Conservation (phyloP, 2,113 vertebrate genomes). For the human (Homo sapiens) region DNA sequence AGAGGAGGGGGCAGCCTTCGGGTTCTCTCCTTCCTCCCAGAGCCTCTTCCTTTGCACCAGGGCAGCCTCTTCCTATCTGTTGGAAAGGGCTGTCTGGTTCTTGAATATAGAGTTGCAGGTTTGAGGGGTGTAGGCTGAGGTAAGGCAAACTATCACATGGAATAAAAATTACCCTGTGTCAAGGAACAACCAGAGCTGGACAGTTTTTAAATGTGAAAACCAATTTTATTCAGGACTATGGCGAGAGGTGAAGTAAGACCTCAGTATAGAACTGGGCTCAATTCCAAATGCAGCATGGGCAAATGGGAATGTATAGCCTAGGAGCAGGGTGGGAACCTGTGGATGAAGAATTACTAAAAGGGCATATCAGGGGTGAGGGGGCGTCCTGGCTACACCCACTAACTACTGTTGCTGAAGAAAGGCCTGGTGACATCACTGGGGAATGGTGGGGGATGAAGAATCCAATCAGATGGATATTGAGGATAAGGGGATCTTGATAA, state of each 20-base stretch:
- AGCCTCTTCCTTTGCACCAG: neutral
- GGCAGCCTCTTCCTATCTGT: neutral
- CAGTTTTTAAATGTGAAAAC: neutral
- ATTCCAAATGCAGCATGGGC: neutral
- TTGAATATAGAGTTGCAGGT: neutral
- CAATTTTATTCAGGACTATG: neutral
- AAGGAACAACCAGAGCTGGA: neutral
- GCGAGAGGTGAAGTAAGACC: neutral
- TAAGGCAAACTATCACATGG: neutral
- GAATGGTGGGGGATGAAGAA: neutral
- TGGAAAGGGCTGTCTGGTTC: neutral
- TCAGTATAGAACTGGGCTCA: neutral
- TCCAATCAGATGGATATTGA: neutral
- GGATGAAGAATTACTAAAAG: neutral
- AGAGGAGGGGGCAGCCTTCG: neutral
- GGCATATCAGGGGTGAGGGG: neutral
- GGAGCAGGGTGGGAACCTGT: neutral
- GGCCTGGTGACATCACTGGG: neutral
- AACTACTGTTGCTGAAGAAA: neutral
- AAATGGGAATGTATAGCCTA: neutral
- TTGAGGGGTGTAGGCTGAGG: neutral
- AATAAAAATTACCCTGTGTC: neutral
- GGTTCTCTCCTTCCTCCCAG: neutral
- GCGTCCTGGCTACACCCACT: neutral
- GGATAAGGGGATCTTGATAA: neutral